These are phyloP conservation scores for Microctonus brassicae DNA, from an alignment of 2,888 invertebrate genomes.

Conservation along the genomic window DNA sequence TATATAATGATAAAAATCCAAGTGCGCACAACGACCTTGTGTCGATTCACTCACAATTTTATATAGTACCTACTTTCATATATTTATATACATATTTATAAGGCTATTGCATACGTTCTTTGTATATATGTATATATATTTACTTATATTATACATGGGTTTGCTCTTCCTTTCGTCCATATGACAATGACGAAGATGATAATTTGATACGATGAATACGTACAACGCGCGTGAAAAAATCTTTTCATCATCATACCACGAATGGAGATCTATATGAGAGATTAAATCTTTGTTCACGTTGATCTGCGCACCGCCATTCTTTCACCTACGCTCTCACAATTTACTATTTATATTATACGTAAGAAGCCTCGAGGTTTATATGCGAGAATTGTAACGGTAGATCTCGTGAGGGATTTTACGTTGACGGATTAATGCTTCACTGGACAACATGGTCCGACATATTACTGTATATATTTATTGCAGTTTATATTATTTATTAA, in stretches of 20 bases:
- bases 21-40: slow-evolving; percentile 26
- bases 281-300: slow-evolving; percentile 29
- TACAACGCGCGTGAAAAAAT: slow-evolving; percentile 20
- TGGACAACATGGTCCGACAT: slow-evolving; percentile 1
- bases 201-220: slow-evolving; percentile 8
- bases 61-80: neutral
- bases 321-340: slow-evolving; percentile 22
- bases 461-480: neutral
- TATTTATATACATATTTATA: neutral
- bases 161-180: slow-evolving; percentile 30
- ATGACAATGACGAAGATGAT: neutral
- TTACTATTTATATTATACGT: neutral
- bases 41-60: slow-evolving; percentile 21
- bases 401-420: slow-evolving; percentile 13
- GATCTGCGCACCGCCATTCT: slow-evolving; percentile 31
- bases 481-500: neutral
- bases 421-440: slow-evolving; percentile 19
- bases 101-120: neutral
- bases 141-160: slow-evolving; percentile 3
- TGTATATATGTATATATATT: too few relatives aligned
- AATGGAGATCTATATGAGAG: slow-evolving; percentile 30
- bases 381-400: slow-evolving; percentile 23
- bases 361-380: neutral
- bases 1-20: slow-evolving; percentile 15
- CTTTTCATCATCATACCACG: slow-evolving; percentile 22